Evolutionary conservation across 2,888 invertebrate species (phyloP).

Genomic region (Agrotis exclamationis): DNA sequence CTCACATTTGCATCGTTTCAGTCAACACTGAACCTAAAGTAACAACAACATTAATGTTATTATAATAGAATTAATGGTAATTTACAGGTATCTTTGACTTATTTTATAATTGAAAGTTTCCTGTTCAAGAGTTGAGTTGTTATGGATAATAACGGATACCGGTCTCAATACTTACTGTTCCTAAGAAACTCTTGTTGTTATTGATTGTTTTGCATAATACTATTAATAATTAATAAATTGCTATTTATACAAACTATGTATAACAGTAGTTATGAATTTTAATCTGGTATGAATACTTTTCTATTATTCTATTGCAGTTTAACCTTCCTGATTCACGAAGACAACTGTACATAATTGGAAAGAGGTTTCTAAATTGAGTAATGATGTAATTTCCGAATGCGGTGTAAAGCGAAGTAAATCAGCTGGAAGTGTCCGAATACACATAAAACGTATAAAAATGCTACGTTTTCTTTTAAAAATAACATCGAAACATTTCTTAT

Average conservation of each 20-base stretch:
- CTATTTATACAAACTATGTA: constrained; percentile 47
- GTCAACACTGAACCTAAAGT: constrained; percentile 36
- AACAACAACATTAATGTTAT: constrained; percentile 45
- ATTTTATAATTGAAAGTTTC: constrained; percentile 63
- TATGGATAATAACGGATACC: constrained; percentile 62
- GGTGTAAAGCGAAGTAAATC: constrained; percentile 41
- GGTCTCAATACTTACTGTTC: constrained; percentile 58
- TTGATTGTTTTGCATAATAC: constrained; percentile 73
- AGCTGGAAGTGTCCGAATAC: constrained; percentile 34
- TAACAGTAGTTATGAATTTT: constrained; percentile 37
- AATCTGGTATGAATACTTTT: constrained; percentile 21
- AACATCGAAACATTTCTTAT: constrained; percentile 80
- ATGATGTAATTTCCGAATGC: constrained; percentile 49
- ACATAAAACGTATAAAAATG: constrained; percentile 44
- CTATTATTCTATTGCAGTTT: constrained; percentile 23
- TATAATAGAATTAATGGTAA: constrained; percentile 46
- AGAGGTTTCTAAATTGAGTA: constrained; percentile 40
- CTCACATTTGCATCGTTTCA: constrained; percentile 71
- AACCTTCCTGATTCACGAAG: constrained; percentile 26
- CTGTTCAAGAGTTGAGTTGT: constrained; percentile 58
- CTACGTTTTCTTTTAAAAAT: constrained; percentile 53
- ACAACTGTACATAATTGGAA: constrained; percentile 30
- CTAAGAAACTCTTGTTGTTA: constrained; percentile 67
- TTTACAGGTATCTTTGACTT: constrained; percentile 29
- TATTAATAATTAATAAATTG: constrained; percentile 67